These are phyloP conservation scores for Phylloscopus trochilus DNA, from an alignment of 2,113 vertebrate species.

Conservation along the genomic window DNA sequence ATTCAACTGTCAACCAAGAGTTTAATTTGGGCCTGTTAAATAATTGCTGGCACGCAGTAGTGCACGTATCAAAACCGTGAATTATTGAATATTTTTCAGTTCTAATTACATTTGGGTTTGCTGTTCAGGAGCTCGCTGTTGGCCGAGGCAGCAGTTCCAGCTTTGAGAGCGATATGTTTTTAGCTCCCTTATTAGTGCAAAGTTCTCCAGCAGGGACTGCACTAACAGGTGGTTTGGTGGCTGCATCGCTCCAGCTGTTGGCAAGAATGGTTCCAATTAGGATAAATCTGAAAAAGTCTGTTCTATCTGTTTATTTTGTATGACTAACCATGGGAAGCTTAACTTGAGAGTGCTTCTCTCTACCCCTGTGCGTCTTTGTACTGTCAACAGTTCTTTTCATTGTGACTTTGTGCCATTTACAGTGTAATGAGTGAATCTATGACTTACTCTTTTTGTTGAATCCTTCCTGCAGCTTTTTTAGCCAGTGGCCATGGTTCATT, in stretches of 20 bases:
- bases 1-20: constrained; percentile 26
- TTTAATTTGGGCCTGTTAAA: constrained; percentile 51
- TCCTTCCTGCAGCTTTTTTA: constrained; percentile 6
- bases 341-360: background rate
- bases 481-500: background rate
- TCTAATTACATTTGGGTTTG: constrained; percentile 45
- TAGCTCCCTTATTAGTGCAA: background rate
- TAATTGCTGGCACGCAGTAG: constrained; percentile 6
- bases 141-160: background rate
- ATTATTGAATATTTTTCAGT: constrained; percentile 44
- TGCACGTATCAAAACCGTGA: constrained; percentile 18
- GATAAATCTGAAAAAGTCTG: background rate
- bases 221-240: background rate
- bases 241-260: background rate
- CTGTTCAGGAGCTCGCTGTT: background rate
- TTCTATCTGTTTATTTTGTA: background rate
- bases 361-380: background rate
- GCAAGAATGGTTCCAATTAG: background rate
- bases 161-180: background rate
- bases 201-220: background rate
- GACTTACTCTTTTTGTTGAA: background rate
- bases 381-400: background rate
- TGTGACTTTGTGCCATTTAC: background rate
- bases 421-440: background rate
- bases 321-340: background rate